phyloP scores from a whole-genome alignment of 2,113 vertebrate genomes.

The Rhynchomys soricoides region DNA sequence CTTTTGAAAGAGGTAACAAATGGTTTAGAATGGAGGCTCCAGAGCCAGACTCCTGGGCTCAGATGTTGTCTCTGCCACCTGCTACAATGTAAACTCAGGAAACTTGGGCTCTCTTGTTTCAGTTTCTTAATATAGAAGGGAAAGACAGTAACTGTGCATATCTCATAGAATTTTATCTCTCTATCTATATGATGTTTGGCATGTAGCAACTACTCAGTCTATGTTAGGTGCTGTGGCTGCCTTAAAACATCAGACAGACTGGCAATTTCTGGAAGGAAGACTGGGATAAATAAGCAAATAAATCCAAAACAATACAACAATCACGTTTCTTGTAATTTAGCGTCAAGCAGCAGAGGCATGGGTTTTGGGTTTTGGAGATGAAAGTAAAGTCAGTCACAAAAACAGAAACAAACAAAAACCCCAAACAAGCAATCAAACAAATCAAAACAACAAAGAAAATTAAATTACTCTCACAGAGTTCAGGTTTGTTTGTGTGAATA shows the following conservation, averaged over 20 bases:
- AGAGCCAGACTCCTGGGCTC: conserved; percentile 16
- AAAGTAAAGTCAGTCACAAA: conserved; percentile 39
- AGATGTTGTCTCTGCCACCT: conserved; percentile 40
- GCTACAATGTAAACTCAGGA: conserved; percentile 21
- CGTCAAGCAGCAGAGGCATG: neutral
- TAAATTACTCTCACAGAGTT: conserved; percentile 54
- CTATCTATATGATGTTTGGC: conserved; percentile 21
- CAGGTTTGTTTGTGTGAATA: conserved; percentile 24
- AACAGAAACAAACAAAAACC: neutral
- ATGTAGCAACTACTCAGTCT: conserved; percentile 50
- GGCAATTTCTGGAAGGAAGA: conserved; percentile 42
- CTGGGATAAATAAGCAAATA: neutral
- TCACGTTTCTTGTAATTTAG: conserved; percentile 31
- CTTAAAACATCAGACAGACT: conserved; percentile 14
- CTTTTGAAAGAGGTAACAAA: conserved; percentile 53
- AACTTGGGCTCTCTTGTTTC: conserved; percentile 32
- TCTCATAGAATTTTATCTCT: conserved; percentile 54
- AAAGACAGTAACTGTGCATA: conserved; percentile 21
- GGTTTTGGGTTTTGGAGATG: conserved; percentile 45
- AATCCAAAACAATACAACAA: neutral
- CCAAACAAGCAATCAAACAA: neutral
- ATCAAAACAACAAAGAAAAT: conserved; percentile 18
- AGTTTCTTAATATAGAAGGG: conserved; percentile 42
- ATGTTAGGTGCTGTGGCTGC: conserved; percentile 53
- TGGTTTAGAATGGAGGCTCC: neutral